A percentile compares a stretch with the other conserved stretches of the same genome.
Conservation (phyloP, 2,888 invertebrate species). For the Drosophila flavopinicola region DNA sequence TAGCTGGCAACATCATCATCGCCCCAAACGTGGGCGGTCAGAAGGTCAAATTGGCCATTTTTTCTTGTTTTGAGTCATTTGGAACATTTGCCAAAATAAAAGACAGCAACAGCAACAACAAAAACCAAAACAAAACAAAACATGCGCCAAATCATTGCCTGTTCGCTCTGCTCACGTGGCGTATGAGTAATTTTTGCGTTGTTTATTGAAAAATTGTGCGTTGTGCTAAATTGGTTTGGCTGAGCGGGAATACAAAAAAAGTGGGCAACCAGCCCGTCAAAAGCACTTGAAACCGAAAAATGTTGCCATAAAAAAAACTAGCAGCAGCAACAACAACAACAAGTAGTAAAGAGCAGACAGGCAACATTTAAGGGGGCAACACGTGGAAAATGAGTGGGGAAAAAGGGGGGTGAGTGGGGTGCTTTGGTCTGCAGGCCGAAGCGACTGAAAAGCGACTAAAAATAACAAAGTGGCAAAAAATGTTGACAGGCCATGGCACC, state of each 20-base stretch:
- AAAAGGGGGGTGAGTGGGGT: background rate
- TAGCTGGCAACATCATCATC: constrained; percentile 27
- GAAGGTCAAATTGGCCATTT: constrained; percentile 52
- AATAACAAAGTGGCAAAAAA: constrained; percentile 67
- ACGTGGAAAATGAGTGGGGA: constrained; percentile 47
- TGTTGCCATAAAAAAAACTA: constrained; percentile 30
- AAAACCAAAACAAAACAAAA: constrained; percentile 14
- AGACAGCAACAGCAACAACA: constrained; percentile 7
- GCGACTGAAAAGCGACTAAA: constrained; percentile 53
- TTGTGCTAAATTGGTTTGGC: constrained; percentile 44
- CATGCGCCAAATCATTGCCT: constrained; percentile 6
- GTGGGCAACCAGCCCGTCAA: constrained; percentile 24
- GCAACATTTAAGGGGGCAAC: constrained; percentile 27
- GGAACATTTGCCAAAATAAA: constrained; percentile 19
- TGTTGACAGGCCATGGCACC: constrained; percentile 59
- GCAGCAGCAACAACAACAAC: constrained; percentile 23
- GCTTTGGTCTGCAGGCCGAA: constrained; percentile 25
- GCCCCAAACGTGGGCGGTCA: constrained; percentile 59
- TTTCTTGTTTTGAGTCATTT: constrained; percentile 28
- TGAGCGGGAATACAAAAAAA: constrained; percentile 20
- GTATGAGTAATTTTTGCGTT: constrained; percentile 67
- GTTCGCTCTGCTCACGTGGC: too few species aligned
- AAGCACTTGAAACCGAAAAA: constrained; percentile 48
- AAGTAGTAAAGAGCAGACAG: constrained; percentile 13
- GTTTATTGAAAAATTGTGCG: constrained; percentile 53